phyloP scores from a whole-genome alignment of 2,797 vertebrate genomes.

The Ctenosaura bakeri region DNA sequence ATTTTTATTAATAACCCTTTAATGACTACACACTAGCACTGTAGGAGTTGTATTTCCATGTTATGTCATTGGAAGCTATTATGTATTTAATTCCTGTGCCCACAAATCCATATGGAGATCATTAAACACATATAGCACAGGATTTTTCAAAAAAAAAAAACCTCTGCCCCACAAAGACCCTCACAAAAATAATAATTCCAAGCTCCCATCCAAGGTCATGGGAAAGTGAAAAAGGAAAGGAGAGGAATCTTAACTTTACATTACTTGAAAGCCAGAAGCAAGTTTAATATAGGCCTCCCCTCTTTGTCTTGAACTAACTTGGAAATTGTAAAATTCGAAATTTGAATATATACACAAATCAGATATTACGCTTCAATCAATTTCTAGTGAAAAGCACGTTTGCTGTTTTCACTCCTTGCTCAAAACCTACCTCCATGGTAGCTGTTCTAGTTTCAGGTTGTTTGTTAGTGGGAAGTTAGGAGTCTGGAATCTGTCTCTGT shows the following conservation, averaged over 20 bases:
- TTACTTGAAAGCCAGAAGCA: constrained; percentile 17
- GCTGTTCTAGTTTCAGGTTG: no score
- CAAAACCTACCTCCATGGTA: no score
- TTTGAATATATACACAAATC: background rate
- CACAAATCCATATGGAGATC: constrained; percentile 80
- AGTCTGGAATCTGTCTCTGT: no score
- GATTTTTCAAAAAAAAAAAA: constrained; percentile 66
- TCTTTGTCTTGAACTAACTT: background rate
- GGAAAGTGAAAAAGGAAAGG: constrained; percentile 71
- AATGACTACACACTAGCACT: constrained; percentile 74
- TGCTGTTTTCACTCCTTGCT: background rate
- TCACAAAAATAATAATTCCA: constrained; percentile 62
- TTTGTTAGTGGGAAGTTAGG: no score
- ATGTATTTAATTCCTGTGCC: constrained; percentile 78
- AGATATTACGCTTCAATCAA: background rate
- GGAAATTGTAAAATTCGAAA: background rate
- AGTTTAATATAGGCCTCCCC: background rate
- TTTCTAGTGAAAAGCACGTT: background rate
- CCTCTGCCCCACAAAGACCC: constrained; percentile 72
- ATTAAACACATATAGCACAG: constrained; percentile 72
- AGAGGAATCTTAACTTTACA: background rate
- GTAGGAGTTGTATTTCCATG: constrained; percentile 77
- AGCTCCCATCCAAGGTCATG: constrained; percentile 70
- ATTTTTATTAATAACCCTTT: constrained; percentile 81
- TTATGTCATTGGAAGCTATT: constrained; percentile 76